phyloP scores from a whole-genome alignment of 2,113 vertebrate species.

The Grammomys dolichurus region DNA sequence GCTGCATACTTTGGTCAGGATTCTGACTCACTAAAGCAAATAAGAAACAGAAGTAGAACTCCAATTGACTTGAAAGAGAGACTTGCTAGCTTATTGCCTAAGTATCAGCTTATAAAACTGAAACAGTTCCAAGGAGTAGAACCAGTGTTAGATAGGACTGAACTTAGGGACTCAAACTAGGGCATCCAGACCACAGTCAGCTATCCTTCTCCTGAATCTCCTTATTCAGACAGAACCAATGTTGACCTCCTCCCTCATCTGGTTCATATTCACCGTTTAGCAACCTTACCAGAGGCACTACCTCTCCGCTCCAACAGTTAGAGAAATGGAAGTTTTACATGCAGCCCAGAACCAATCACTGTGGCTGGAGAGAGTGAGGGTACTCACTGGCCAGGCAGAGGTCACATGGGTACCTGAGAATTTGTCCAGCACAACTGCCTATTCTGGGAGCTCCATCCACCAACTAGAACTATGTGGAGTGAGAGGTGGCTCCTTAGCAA shows the following conservation, averaged over 20 bases:
- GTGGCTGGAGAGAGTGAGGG: background rate
- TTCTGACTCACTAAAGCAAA: slow-evolving; percentile 44
- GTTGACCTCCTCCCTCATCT: background rate
- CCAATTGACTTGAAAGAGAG: background rate
- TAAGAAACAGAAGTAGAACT: slow-evolving; percentile 15
- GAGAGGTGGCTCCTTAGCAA: background rate
- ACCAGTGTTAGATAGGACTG: background rate
- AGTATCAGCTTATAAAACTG: background rate
- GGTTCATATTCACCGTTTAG: background rate
- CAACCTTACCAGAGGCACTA: background rate
- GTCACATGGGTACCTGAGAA: background rate
- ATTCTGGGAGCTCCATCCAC: background rate
- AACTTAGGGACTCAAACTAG: background rate
- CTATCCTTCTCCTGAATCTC: background rate
- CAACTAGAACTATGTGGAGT: background rate
- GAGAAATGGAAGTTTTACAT: background rate
- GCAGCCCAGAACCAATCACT: background rate
- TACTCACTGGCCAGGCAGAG: background rate
- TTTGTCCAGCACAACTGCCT: background rate
- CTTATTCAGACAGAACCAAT: background rate
- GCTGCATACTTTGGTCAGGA: background rate
- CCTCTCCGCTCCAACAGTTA: background rate
- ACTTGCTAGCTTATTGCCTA: background rate
- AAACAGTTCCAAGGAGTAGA: background rate
- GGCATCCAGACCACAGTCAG: background rate